Percentiles rank a stretch among this genome's conserved stretches.
Conservation (phyloP, 2,888 invertebrate species). For the Dryobota labecula region DNA sequence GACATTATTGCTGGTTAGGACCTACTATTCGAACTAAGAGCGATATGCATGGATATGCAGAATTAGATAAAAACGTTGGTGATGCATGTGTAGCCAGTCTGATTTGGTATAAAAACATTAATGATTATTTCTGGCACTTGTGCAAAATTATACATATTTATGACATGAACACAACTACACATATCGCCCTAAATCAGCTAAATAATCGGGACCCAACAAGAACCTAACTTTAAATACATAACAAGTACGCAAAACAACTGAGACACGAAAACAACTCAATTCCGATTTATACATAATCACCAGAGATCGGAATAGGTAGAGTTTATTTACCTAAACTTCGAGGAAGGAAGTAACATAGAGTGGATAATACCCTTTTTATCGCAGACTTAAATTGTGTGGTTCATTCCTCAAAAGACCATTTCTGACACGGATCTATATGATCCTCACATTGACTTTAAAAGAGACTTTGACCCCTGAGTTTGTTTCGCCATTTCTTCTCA, state of each 20-base stretch:
- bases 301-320: too few relatives aligned
- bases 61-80: not conserved
- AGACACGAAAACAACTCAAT: conserved; percentile 56
- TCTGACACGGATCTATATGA: too few relatives aligned
- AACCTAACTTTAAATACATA: conserved; percentile 56
- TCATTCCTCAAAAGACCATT: too few relatives aligned
- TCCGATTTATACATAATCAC: conserved; percentile 60
- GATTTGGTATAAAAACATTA: conserved; percentile 10
- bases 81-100: not conserved
- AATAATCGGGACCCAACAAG: conserved; percentile 54
- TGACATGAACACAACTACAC: conserved; percentile 14
- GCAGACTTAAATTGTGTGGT: too few relatives aligned
- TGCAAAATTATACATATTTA: conserved; percentile 6
- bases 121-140: not conserved
- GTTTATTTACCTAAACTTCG: too few relatives aligned
- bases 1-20: conserved; percentile 53
- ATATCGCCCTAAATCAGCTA: conserved; percentile 35
- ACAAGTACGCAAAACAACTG: conserved; percentile 39
- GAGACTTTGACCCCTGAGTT: too few relatives aligned
- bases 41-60: conserved; percentile 36
- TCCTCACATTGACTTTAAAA: too few relatives aligned
- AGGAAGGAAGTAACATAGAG: too few relatives aligned
- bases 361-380: too few relatives aligned
- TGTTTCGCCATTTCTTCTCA: too few relatives aligned
- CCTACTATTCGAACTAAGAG: conserved; percentile 36